Percentiles rank a stretch among this genome's conserved stretches.
Evolutionary conservation across 2,797 vertebrate genomes (phyloP).

Genomic region (Epinephelus malabaricus): DNA sequence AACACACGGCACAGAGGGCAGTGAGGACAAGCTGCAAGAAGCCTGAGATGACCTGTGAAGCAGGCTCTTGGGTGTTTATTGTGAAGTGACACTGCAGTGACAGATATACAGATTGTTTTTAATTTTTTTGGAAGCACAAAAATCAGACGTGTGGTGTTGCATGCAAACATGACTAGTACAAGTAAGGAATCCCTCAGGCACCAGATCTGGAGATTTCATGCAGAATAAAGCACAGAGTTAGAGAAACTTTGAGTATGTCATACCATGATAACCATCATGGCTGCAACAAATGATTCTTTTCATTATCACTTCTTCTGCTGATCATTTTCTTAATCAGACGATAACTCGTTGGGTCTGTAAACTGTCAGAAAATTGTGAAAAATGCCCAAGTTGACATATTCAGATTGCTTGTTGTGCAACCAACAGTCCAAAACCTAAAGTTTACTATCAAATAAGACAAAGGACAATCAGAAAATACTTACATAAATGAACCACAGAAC

Average conservation of each 20-base stretch:
- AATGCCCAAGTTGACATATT: not conserved
- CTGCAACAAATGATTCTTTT: not conserved
- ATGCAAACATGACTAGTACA: constrained; percentile 46
- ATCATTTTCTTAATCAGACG: not conserved
- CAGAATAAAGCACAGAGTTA: not conserved
- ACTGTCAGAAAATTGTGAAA: not conserved
- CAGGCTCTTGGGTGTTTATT: not conserved
- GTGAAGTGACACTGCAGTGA: not conserved
- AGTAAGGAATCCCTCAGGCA: not conserved
- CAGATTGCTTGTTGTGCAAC: not conserved
- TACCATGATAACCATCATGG: not conserved
- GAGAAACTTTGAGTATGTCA: not conserved
- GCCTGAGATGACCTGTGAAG: constrained; percentile 35
- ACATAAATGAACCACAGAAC: not conserved
- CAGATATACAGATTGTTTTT: not conserved
- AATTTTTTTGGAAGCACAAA: not conserved
- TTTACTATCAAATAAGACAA: not conserved
- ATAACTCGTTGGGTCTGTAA: not conserved
- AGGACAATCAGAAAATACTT: not conserved
- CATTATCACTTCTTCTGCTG: not conserved
- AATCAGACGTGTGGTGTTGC: constrained; percentile 1
- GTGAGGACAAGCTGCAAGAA: constrained; percentile 36
- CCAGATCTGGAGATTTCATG: not conserved
- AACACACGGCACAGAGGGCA: constrained; percentile 58
- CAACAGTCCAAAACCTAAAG: not conserved